A percentile compares a stretch with the other conserved stretches of the same genome.
phyloP scores from a whole-genome alignment of 2,113 vertebrate species.

The Aramus guarauna region DNA sequence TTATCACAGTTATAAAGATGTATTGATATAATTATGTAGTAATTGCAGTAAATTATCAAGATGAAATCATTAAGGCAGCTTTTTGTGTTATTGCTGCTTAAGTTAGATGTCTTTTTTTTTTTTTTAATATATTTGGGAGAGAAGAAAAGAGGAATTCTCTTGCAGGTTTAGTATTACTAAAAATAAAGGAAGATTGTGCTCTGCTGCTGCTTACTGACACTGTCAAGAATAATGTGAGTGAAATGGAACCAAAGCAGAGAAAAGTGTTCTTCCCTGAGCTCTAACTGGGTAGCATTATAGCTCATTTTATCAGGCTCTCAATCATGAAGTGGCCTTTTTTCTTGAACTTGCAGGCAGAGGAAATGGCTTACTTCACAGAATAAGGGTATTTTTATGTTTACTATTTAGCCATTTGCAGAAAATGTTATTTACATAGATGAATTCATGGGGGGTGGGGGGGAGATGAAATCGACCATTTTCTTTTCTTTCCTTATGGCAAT shows the following conservation, averaged over 20 bases:
- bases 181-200: not conserved
- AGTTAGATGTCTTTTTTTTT: not conserved
- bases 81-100: not conserved
- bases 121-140: not conserved
- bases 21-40: not conserved
- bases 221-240: not conserved
- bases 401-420: not conserved
- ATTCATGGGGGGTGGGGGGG: not conserved
- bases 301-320: not conserved
- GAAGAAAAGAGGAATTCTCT: not conserved
- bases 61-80: not conserved
- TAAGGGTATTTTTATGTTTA: not conserved
- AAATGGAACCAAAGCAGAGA: not conserved
- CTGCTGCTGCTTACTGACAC: not conserved
- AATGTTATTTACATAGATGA: not conserved
- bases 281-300: not conserved
- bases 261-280: not conserved
- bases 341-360: not conserved
- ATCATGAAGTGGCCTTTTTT: not conserved
- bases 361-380: not conserved
- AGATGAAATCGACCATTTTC: not conserved
- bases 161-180: not conserved
- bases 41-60: not conserved
- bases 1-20: not conserved
- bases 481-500: not conserved